Evolutionary conservation across 37 sponge, comb jelly and placozoan genomes (phyloP), one percentile per base, ranked within the genome.

Genomic region (Chondrilla cf. caribensis): DNA sequence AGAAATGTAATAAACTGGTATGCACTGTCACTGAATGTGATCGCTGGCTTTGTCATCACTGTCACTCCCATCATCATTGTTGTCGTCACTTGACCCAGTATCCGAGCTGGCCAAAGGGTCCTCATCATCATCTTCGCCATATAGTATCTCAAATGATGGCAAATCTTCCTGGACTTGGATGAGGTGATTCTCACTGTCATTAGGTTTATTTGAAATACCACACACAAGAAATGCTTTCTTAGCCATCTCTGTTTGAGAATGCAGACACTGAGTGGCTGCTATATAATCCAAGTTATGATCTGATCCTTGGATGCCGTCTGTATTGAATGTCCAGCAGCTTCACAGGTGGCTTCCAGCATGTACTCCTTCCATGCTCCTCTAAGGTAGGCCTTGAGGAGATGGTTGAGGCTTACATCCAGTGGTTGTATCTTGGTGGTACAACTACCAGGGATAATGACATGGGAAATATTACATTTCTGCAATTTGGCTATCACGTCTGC

Each of bases 381-480:
- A 1, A 73, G n/a, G 76, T 32, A 36, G 5, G 22, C 35, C 64
- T 86, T 86, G 6, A 81, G 17, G 6, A 81, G 86, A 36, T 58
- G 70, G 38, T 86, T 86, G n/a, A n/a, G n/a, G n/a, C n/a, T n/a
- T 7, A 86, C 81, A 59, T 86, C 76, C 9, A 81, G 62, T 39
- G 86, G 86, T 65, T 81, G 86, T 2, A 86, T 24, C 37, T 65
- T 41, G 21, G 42, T 73, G n/a, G 85, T 84, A 58, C 86, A 85
- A 8, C 86, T 72, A 31, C 81, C 86, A 44, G 81, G 81, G 21
- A 86, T 86, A 3, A 86, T 81, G 22, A 86, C 29, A 21, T 78
- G 18, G 33, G 58, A 70, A 0, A 79, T 70, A 25, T 55, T 70
- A 8, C 11, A 54, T 11, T 58, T 9, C 17, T n/a, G 8, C 32